Base-by-base conservation (phyloP, 2,888 invertebrate genomes). In the Dicyrtoma fusca region DNA sequence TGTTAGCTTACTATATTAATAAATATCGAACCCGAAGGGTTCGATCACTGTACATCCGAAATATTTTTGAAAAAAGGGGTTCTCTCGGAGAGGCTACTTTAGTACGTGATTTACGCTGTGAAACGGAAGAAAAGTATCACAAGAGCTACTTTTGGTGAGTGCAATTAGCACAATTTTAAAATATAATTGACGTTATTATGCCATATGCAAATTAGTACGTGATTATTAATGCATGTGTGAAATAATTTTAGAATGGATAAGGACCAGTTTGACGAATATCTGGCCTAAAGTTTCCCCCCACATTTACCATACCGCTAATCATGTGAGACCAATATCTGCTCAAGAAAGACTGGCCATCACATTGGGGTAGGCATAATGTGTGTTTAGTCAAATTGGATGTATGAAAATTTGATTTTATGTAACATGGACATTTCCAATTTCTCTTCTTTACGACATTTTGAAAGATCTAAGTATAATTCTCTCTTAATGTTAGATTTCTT, bases 201-300 rank as follows among this genome's bases (percentile, higher is more conserved):
- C n/a, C 14, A 21, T 19, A 45, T 14, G 44, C 44, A 44, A 8
- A 8, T 1, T 21, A 2, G 17, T 17, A 19, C 6, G 44, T 21
- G 3, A 21, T 62, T 44, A 14, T 62, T 19, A 19, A 14, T 8
- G 13, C n/a, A 62, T 62, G 42, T 63, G 2, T 45, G 10, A 45
- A 21, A 21, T 8, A 8, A 17, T 23, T 21, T 63, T 47, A 71
- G 72, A 21, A 72, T 72, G 72, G 19, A 47, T 34, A 72, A 72
- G 19, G 49, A 45, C 21, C 57, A 19, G 11, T 72, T 72, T 47
- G 49, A 65, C 1, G n/a, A 25, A 1, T 44, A 66, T 14, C 17
- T 72, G 44, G 11, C 19, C 8, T n/a, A 25, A 14, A 10, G 25
- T 72, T 3, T 10, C 8, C 6, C 44, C 23, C 10, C 14, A 11